phyloP scores from a whole-genome alignment of 2,113 vertebrate genomes.

The Ovis canadensis region DNA sequence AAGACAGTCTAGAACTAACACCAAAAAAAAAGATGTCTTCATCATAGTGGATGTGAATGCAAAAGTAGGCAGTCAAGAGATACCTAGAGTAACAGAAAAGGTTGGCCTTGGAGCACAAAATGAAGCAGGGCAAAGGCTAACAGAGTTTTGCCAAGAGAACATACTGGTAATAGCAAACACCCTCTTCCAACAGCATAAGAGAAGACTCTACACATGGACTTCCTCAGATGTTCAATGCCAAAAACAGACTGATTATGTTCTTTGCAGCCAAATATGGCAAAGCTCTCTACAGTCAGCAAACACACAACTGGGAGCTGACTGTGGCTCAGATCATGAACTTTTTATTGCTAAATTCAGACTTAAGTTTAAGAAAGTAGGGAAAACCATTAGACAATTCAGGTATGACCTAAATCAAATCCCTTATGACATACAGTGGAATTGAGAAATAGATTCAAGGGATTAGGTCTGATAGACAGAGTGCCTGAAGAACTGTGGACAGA shows the following conservation, averaged over 20 bases:
- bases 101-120: not conserved
- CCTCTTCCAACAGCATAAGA: not conserved
- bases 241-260: not conserved
- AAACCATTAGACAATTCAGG: not conserved
- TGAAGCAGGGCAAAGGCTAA: not conserved
- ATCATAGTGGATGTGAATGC: not conserved
- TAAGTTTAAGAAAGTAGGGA: not conserved
- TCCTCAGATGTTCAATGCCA: not conserved
- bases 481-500: not conserved
- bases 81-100: not conserved
- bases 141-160: not conserved
- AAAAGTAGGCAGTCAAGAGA: not conserved
- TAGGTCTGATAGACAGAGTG: not conserved
- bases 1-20: not conserved
- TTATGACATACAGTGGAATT: rapidly evolving
- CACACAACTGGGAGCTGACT: not conserved
- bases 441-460: not conserved
- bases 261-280: not conserved
- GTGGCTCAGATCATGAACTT: not conserved
- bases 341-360: not conserved
- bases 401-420: not conserved
- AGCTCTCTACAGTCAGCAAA: not conserved
- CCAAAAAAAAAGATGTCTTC: not conserved
- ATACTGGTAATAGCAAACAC: not conserved
- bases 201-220: not conserved